A percentile compares a stretch with the other conserved stretches of the same genome.
phyloP scores from a whole-genome alignment of 2,888 invertebrate species.

The Rhingia rostrata region DNA sequence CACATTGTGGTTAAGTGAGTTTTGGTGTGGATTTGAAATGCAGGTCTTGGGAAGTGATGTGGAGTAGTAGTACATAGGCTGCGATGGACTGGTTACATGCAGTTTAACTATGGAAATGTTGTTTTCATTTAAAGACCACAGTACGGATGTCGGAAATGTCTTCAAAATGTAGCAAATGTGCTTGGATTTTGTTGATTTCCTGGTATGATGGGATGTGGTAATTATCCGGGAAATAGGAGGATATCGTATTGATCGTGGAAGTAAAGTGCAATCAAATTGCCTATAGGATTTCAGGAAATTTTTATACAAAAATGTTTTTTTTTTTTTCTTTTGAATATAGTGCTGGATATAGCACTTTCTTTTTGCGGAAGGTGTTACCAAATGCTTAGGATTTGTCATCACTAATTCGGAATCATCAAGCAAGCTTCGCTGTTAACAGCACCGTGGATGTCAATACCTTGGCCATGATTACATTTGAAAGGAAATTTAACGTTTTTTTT shows the following conservation, averaged over 20 bases:
- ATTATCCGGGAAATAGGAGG: slow-evolving; percentile 13
- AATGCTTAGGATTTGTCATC: no score
- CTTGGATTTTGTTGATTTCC: slow-evolving; percentile 9
- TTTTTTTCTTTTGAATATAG: not conserved
- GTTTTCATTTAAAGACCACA: not conserved
- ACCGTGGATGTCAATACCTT: not conserved
- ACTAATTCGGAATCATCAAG: no score
- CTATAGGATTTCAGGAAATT: not conserved
- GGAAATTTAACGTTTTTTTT: not conserved
- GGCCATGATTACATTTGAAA: not conserved
- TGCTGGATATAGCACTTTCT: not conserved
- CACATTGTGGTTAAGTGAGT: slow-evolving; percentile 57
- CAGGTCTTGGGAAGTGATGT: slow-evolving; percentile 67
- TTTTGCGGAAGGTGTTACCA: not conserved
- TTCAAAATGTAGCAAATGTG: not conserved
- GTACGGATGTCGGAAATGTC: slow-evolving; percentile 34
- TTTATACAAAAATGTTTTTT: not conserved
- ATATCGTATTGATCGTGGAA: not conserved
- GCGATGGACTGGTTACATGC: slow-evolving; percentile 26
- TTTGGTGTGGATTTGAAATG: slow-evolving; percentile 41
- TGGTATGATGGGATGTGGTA: slow-evolving; percentile 21
- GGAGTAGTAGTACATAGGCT: slow-evolving; percentile 60
- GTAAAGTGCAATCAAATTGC: not conserved
- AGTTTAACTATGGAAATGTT: slow-evolving; percentile 21
- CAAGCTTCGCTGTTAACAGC: no score